Percentiles rank a stretch among this genome's conserved stretches.
phyloP scores from a whole-genome alignment of 2,113 vertebrate species.

The Trogon melanurus region DNA sequence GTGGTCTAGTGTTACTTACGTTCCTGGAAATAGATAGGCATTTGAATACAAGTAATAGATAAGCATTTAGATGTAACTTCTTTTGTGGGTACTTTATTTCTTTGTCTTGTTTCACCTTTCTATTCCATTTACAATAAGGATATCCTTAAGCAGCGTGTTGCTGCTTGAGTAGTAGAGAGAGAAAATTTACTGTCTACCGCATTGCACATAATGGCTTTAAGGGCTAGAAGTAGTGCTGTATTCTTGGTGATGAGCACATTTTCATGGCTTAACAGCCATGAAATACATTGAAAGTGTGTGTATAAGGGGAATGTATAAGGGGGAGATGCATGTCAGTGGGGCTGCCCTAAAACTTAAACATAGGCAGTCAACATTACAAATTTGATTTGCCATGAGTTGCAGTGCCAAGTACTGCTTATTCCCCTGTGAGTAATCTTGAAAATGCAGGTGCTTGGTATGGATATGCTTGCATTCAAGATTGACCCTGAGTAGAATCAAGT shows the following conservation, averaged over 20 bases:
- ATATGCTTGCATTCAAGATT: background rate
- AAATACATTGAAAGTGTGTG: background rate
- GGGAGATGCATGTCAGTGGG: background rate
- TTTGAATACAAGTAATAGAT: background rate
- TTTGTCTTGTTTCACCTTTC: background rate
- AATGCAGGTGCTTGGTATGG: background rate
- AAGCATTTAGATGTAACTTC: background rate
- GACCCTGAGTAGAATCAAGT: background rate
- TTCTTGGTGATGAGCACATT: background rate
- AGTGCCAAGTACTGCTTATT: background rate
- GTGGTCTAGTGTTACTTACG: background rate
- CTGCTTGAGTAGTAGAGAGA: background rate
- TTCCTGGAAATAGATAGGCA: background rate
- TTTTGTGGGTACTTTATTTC: background rate
- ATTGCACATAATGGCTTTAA: background rate
- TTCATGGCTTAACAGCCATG: background rate
- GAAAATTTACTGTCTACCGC: background rate
- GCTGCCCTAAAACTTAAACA: background rate
- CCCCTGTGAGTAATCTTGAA: background rate
- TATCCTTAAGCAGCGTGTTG: background rate
- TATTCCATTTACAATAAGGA: background rate
- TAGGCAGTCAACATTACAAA: background rate
- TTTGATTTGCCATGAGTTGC: background rate
- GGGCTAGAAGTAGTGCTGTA: background rate
- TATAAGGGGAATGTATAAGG: background rate